Percentiles rank a stretch among this genome's conserved stretches.
phyloP scores from a whole-genome alignment of 2,888 invertebrate genomes.

The Drosophila anomalipes region DNA sequence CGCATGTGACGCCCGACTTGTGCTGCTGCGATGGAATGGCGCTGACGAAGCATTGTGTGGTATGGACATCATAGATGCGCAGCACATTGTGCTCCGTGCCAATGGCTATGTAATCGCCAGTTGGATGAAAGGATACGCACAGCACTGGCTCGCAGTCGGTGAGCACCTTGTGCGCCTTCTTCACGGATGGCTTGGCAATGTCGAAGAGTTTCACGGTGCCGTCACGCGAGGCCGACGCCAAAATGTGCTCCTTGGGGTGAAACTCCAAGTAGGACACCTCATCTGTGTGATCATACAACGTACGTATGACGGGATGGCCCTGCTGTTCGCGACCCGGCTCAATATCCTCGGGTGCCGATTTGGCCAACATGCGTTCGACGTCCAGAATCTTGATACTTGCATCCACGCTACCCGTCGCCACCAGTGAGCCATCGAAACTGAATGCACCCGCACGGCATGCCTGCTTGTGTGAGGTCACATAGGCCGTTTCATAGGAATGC shows the following conservation, averaged over 20 bases:
- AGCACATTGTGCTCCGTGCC: conserved; percentile 96
- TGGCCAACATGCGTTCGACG: conserved; percentile 99
- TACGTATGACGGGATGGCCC: conserved; percentile 99
- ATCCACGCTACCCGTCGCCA: conserved; percentile 99
- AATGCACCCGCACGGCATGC: conserved; percentile 98
- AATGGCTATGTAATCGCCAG: conserved; percentile 97
- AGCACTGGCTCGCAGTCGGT: conserved; percentile 96
- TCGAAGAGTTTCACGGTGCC: conserved; percentile 98
- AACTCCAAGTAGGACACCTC: conserved; percentile 99
- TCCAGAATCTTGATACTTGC: conserved; percentile 99
- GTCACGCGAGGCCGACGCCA: conserved; percentile 97
- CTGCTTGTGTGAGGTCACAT: conserved; percentile 99
- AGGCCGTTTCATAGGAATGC: conserved; percentile 98
- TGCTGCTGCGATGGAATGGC: conserved; percentile 95
- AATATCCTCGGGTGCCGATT: conserved; percentile 96
- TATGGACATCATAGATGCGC: conserved; percentile 96
- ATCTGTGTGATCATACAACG: conserved; percentile 96
- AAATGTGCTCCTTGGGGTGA: conserved; percentile 97
- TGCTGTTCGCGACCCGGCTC: conserved; percentile 94
- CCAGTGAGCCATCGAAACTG: conserved; percentile 96
- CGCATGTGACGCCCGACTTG: conserved; percentile 90
- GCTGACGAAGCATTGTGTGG: conserved; percentile 97
- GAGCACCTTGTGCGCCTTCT: conserved; percentile 98
- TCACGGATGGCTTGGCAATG: conserved; percentile 99
- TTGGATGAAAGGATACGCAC: conserved; percentile 97